Percentiles rank a stretch among this genome's conserved stretches.
Evolutionary conservation across 1,140 invertebrate species (phyloP).

Genomic region (Homalodisca vitripennis): DNA sequence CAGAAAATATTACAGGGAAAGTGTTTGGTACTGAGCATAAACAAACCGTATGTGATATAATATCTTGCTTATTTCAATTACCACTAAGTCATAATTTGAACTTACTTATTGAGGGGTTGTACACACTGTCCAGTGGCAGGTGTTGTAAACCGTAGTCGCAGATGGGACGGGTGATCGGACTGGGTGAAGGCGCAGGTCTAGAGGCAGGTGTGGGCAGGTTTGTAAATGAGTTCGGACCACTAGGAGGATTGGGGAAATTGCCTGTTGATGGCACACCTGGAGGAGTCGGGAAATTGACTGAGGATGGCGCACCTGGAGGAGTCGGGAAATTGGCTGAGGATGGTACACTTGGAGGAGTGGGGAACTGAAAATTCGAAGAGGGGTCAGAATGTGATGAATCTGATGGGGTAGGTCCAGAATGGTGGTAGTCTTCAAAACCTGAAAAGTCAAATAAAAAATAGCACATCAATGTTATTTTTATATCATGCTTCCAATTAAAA

Average conservation of each 20-base stretch:
- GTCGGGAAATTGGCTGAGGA: too few species aligned
- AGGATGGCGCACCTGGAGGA: too few species aligned
- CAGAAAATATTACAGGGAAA: too few species aligned
- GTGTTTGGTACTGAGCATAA: too few species aligned
- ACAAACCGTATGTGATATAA: too few species aligned
- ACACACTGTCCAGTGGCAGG: background rate
- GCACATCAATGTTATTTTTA: too few species aligned
- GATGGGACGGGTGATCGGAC: conserved; percentile 39
- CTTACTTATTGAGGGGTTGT: conserved; percentile 9
- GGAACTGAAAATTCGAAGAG: background rate
- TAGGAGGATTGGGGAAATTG: background rate
- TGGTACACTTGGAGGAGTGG: background rate
- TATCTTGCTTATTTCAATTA: too few species aligned
- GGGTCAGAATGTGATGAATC: background rate
- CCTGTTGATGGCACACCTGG: background rate
- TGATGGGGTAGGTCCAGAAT: background rate
- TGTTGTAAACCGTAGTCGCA: background rate
- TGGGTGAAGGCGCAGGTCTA: conserved; percentile 43
- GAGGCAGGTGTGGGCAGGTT: background rate
- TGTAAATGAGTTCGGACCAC: background rate
- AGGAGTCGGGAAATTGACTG: too few species aligned
- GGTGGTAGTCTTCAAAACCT: background rate
- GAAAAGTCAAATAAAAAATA: too few species aligned
- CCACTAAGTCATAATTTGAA: too few species aligned
- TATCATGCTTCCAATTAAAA: too few species aligned